These are phyloP conservation scores for Sphenopsis melanotis DNA, from an alignment of 2,797 vertebrate genomes.

Conservation along the genomic window DNA sequence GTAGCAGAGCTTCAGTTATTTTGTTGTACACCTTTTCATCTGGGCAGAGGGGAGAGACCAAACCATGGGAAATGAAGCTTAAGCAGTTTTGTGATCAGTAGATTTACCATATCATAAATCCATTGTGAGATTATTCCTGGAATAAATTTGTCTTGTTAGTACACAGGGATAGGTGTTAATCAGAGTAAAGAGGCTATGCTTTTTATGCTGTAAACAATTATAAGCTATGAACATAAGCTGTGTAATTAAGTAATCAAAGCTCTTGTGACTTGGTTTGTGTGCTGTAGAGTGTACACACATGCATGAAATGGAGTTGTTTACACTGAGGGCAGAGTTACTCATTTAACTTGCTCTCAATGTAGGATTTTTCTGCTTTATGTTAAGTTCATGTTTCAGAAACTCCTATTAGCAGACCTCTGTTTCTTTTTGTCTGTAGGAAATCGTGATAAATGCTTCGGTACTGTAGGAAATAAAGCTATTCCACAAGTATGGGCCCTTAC, in stretches of 20 bases:
- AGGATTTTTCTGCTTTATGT: not conserved
- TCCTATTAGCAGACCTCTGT: not conserved
- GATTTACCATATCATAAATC: not conserved
- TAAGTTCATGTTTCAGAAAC: not conserved
- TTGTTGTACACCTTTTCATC: not conserved
- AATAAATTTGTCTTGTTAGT: not conserved
- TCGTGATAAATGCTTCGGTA: not conserved
- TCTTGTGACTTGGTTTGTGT: not conserved
- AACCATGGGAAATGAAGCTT: not conserved
- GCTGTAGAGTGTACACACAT: not conserved
- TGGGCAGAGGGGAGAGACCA: not conserved
- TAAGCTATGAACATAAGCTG: not conserved
- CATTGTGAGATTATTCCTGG: not conserved
- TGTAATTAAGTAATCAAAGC: conserved; percentile 10
- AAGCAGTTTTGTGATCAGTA: not conserved
- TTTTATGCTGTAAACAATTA: conserved; percentile 2
- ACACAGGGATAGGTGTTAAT: not conserved
- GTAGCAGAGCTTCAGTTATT: not conserved
- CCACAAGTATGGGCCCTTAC: not conserved
- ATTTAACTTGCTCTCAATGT: not conserved
- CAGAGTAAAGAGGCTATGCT: not conserved
- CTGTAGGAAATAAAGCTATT: not conserved
- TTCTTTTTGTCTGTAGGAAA: not conserved
- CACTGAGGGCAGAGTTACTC: not conserved
- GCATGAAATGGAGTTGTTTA: not conserved